Conservation (phyloP, 2,888 invertebrate genomes). For the Clitarchus hookeri region DNA sequence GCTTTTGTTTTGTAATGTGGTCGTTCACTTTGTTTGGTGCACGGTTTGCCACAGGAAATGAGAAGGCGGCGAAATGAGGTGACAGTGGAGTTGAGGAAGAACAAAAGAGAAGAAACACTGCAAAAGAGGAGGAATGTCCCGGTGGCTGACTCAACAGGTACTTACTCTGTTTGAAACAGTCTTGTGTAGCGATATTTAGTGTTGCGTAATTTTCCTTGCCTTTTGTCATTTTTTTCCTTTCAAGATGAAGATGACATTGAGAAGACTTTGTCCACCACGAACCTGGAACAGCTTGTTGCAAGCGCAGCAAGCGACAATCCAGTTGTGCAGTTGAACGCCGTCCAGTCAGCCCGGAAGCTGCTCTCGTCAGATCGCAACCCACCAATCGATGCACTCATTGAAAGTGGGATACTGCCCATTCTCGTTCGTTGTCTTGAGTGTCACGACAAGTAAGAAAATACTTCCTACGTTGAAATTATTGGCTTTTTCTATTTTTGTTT, state of each 20-base stretch:
- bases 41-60: constrained; percentile 79
- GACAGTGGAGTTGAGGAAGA: constrained; percentile 95
- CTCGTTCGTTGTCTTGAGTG: constrained; percentile 87
- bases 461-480: too few relatives aligned
- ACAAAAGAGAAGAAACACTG: constrained; percentile 95
- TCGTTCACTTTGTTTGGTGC: background rate
- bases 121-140: constrained; percentile 97
- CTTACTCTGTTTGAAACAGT: background rate
- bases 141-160: constrained; percentile 76
- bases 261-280: constrained; percentile 69
- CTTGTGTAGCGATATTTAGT: too few relatives aligned
- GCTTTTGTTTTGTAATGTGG: constrained; percentile 22
- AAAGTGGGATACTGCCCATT: constrained; percentile 92
- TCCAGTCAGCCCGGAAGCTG: constrained; percentile 93
- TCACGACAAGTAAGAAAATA: constrained; percentile 65
- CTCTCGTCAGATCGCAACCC: constrained; percentile 98
- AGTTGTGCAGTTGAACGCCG: constrained; percentile 82
- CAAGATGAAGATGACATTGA: constrained; percentile 76
- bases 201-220: too few relatives aligned
- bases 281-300: constrained; percentile 80
- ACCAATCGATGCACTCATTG: constrained; percentile 94
- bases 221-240: constrained; percentile 28
- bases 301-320: constrained; percentile 85
- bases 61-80: constrained; percentile 95
- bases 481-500: too few relatives aligned